A percentile compares a stretch with the other conserved stretches of the same genome.
Conservation (phyloP, 1,140 invertebrate species). For the Meloidogyne chitwoodi region DNA sequence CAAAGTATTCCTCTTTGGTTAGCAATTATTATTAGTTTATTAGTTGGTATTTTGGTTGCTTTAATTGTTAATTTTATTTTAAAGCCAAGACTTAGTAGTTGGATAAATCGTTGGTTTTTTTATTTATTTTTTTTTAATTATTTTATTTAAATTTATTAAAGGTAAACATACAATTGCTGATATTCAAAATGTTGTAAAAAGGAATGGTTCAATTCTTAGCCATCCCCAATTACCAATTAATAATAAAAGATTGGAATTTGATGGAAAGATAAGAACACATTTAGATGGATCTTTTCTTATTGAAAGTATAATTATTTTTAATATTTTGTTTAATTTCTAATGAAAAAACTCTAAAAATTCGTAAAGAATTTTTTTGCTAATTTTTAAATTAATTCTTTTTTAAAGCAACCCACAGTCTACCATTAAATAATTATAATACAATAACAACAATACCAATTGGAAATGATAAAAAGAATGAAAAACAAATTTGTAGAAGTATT, state of each 20-base stretch:
- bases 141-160: not conserved
- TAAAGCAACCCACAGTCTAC: not conserved
- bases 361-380: too few species aligned
- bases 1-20: not conserved
- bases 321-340: too few species aligned
- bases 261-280: not conserved
- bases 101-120: constrained; percentile 20
- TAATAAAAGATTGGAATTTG: not conserved
- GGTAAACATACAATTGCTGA: not conserved
- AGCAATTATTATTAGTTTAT: constrained; percentile 30
- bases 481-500: not conserved
- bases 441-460: not conserved
- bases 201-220: not conserved
- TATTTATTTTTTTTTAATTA: not conserved
- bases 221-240: not conserved
- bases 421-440: not conserved
- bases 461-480: not conserved
- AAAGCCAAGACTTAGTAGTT: constrained; percentile 34
- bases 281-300: not conserved
- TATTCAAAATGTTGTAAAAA: not conserved
- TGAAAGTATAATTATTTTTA: too few species aligned
- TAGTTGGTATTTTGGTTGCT: constrained; percentile 32
- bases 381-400: not conserved
- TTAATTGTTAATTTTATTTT: constrained; percentile 50
- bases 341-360: too few species aligned